phyloP scores from a whole-genome alignment of 2,797 vertebrate species.

The Leptoclinus maculatus region DNA sequence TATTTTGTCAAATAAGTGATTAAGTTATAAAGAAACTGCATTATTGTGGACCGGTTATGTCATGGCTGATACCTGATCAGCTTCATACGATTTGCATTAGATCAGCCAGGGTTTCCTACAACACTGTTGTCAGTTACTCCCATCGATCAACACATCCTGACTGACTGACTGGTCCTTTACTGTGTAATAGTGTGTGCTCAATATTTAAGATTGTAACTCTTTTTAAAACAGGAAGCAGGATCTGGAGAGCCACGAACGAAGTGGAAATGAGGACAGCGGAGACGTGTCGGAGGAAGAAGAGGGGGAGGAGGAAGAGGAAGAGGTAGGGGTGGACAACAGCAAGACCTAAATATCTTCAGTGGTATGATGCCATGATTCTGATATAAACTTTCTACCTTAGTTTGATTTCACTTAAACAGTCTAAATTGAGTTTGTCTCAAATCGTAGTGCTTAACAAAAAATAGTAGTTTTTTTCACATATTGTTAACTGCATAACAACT shows the following conservation, averaged over 20 bases:
- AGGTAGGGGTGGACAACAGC: constrained; percentile 60
- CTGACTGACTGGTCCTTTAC: not conserved
- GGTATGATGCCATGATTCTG: constrained; percentile 46
- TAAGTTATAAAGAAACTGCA: not conserved
- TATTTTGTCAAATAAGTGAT: not conserved
- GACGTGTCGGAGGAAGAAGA: constrained; percentile 90
- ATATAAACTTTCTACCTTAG: not conserved
- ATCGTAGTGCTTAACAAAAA: not conserved
- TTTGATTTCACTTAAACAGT: not conserved
- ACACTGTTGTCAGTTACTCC: not conserved
- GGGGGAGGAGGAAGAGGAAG: constrained; percentile 67
- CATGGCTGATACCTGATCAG: no score
- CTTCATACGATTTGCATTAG: not conserved
- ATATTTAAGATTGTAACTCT: not conserved
- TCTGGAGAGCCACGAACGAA: constrained; percentile 90
- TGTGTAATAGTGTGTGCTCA: not conserved
- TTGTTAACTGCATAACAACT: not conserved
- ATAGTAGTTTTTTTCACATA: not conserved
- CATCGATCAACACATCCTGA: not conserved
- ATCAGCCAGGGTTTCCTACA: not conserved
- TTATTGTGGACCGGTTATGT: not conserved
- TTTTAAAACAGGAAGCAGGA: constrained; percentile 86
- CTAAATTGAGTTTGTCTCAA: not conserved
- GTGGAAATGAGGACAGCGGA: constrained; percentile 95
- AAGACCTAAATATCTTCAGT: constrained; percentile 40